Conservation (phyloP, 2,113 vertebrate species). For the Holacanthus passer region DNA sequence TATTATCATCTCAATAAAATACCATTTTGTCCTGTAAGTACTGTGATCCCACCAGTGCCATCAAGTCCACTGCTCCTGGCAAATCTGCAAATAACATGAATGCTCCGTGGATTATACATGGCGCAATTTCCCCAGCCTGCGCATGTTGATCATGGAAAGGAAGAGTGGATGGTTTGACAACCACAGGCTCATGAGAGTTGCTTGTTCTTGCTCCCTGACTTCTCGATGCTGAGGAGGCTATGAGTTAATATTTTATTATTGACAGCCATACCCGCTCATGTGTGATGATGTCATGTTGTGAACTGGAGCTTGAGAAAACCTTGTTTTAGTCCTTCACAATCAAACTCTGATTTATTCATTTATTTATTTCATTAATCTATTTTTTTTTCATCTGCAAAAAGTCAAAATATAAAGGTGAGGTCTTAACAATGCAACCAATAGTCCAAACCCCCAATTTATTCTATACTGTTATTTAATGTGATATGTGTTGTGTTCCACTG, state of each 20-base stretch:
- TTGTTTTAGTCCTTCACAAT: background rate
- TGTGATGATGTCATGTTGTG: slow-evolving; percentile 2
- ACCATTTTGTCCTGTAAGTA: background rate
- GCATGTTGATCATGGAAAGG: slow-evolving; percentile 2
- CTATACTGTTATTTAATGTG: too few species aligned
- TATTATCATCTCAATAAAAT: background rate
- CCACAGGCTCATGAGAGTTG: background rate
- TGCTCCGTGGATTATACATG: slow-evolving; percentile 34
- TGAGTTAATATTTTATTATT: slow-evolving; percentile 48
- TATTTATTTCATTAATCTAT: too few species aligned
- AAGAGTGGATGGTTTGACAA: slow-evolving; percentile 11
- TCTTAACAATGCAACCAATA: background rate
- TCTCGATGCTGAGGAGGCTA: slow-evolving; percentile 5
- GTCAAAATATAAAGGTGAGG: too few species aligned
- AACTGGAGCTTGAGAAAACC: background rate
- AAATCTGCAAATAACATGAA: slow-evolving; percentile 30
- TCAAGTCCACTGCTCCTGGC: slow-evolving; percentile 2
- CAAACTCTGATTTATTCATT: background rate
- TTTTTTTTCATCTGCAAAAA: too few species aligned
- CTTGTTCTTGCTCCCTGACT: background rate
- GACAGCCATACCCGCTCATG: slow-evolving; percentile 3
- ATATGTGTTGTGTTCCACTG: too few species aligned
- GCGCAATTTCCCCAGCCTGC: slow-evolving; percentile 5
- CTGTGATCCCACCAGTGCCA: background rate
- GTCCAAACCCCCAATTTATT: background rate